Percentiles rank a stretch among this genome's conserved stretches.
Evolutionary conservation across 2,797 vertebrate species (phyloP).

Genomic region (Crocodylus rhombifer): DNA sequence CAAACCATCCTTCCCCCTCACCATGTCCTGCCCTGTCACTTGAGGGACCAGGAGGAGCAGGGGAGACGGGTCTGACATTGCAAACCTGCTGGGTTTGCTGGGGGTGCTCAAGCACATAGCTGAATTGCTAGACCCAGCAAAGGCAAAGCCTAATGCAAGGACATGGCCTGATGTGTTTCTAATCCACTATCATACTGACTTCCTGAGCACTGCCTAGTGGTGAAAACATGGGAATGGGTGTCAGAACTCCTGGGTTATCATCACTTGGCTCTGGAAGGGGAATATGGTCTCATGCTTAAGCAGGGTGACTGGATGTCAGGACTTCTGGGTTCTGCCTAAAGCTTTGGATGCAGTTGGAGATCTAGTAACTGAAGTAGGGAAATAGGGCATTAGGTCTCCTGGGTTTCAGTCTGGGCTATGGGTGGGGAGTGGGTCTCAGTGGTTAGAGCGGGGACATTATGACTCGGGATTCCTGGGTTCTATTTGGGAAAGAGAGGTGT

Average conservation of each 20-base stretch:
- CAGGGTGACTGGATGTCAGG: background rate
- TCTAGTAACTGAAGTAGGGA: no score
- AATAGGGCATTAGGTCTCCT: no score
- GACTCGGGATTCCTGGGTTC: fast-evolving
- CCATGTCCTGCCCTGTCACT: background rate
- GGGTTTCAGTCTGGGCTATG: no score
- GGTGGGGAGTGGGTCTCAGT: no score
- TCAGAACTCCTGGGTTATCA: background rate
- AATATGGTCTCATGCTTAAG: background rate
- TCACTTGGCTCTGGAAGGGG: background rate
- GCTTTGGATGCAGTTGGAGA: no score
- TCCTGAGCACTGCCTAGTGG: background rate
- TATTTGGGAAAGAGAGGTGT: background rate
- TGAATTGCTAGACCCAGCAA: background rate
- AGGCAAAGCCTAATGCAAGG: background rate
- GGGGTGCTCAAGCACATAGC: background rate
- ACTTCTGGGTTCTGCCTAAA: background rate
- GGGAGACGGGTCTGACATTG: background rate
- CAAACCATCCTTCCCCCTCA: background rate
- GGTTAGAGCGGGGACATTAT: no score
- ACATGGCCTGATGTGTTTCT: background rate
- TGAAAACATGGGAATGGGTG: background rate
- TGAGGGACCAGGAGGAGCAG: background rate
- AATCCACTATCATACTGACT: background rate
- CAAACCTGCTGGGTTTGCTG: background rate